Percentiles rank a stretch among this genome's conserved stretches.
Evolutionary conservation across 2,113 vertebrate species (phyloP).

Genomic region (Barnardius zonarius): DNA sequence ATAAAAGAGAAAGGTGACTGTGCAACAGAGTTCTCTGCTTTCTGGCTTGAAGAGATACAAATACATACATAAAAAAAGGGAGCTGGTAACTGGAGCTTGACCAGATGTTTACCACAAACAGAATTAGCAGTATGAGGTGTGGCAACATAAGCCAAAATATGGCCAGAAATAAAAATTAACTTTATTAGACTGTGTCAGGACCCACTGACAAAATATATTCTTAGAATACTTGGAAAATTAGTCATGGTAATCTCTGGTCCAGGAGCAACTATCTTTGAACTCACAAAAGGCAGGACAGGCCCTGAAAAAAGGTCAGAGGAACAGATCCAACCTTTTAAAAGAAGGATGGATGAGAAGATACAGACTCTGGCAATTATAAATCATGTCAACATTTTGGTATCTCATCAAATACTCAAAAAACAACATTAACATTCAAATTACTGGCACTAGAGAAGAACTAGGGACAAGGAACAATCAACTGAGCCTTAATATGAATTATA

Average conservation of each 20-base stretch:
- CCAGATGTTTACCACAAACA: not conserved
- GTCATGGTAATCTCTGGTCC: not conserved
- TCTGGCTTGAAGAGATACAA: not conserved
- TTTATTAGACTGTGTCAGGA: not conserved
- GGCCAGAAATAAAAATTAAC: not conserved
- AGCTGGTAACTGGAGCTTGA: not conserved
- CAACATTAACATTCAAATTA: slow-evolving; percentile 16
- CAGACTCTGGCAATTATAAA: not conserved
- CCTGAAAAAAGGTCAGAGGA: not conserved
- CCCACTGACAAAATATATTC: not conserved
- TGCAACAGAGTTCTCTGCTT: not conserved
- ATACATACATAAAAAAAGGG: not conserved
- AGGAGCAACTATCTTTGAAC: not conserved
- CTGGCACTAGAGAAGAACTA: slow-evolving; percentile 31
- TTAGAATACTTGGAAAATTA: not conserved
- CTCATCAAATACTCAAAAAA: slow-evolving; percentile 16
- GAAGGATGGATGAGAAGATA: not conserved
- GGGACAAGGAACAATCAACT: slow-evolving; percentile 37
- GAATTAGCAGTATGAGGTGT: not conserved
- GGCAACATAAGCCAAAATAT: not conserved
- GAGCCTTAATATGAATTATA: slow-evolving; percentile 46
- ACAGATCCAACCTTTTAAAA: not conserved
- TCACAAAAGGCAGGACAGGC: not conserved
- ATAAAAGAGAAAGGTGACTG: not conserved
- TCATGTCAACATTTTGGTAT: not conserved